phyloP scores from a whole-genome alignment of 2,888 invertebrate species.

The Hydrotaea cyrtoneurina region DNA sequence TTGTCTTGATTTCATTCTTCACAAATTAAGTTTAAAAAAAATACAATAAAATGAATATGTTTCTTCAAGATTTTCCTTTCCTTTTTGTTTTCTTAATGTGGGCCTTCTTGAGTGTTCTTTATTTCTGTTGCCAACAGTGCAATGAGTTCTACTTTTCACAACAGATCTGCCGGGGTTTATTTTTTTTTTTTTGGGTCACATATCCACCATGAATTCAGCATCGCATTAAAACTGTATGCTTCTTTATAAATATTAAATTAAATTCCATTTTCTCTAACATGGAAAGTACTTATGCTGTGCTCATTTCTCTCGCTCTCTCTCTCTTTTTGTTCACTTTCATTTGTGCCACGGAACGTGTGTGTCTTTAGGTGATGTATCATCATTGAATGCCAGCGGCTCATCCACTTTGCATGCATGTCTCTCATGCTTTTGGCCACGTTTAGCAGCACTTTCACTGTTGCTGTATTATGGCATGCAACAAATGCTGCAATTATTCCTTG shows the following conservation, averaged over 20 bases:
- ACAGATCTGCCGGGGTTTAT: too few relatives aligned
- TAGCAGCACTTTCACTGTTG: conserved; percentile 65
- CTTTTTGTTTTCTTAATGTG: too few relatives aligned
- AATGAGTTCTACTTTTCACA: conserved; percentile 17
- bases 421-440: conserved; percentile 67
- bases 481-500: conserved; percentile 68
- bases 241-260: conserved; percentile 30
- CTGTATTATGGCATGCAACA: conserved; percentile 64
- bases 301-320: conserved; percentile 10
- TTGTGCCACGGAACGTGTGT: conserved; percentile 1
- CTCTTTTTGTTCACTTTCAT: conserved; percentile 32
- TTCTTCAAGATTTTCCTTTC: too few relatives aligned
- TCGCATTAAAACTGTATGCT: conserved; percentile 20
- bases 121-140: not conserved
- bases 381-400: conserved; percentile 68
- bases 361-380: conserved; percentile 69
- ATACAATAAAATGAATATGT: too few relatives aligned
- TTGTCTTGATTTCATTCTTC: too few relatives aligned
- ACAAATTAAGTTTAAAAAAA: too few relatives aligned
- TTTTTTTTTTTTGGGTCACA: conserved; percentile 15
- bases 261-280: conserved; percentile 8
- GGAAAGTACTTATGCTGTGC: conserved; percentile 11
- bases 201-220: not conserved
- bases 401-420: conserved; percentile 52
- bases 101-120: too few relatives aligned